These are phyloP conservation scores for Heliconius congener DNA, from an alignment of 1,140 invertebrate genomes.

Conservation along the genomic window DNA sequence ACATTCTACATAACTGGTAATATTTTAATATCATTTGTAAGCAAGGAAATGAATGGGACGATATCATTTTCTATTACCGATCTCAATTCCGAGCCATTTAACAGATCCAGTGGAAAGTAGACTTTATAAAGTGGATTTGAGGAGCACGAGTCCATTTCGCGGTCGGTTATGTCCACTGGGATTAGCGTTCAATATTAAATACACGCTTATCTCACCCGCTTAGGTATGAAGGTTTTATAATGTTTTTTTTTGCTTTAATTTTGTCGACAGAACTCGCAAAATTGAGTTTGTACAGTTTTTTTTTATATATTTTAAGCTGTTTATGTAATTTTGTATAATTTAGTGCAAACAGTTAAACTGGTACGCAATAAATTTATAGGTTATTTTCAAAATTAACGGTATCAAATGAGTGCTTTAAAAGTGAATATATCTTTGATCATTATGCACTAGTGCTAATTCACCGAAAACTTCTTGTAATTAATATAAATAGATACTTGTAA, in stretches of 20 bases:
- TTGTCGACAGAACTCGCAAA: not conserved
- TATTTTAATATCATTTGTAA: not conserved
- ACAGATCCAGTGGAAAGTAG: constrained; percentile 60
- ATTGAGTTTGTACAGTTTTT: not conserved
- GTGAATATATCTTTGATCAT: not conserved
- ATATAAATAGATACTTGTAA: no score
- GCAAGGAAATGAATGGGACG: constrained; percentile 58
- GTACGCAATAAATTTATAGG: not conserved
- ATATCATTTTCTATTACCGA: constrained; percentile 64
- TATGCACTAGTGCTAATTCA: not conserved
- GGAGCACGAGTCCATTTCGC: constrained; percentile 43
- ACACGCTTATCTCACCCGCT: constrained; percentile 16
- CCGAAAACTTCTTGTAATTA: no score
- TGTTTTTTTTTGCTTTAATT: constrained; percentile 10
- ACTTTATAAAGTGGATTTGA: constrained; percentile 48
- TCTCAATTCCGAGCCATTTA: constrained; percentile 66
- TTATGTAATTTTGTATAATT: not conserved
- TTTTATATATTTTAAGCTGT: not conserved
- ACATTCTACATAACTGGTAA: not conserved
- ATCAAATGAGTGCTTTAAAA: not conserved
- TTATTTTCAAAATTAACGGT: not conserved
- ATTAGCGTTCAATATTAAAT: constrained; percentile 51
- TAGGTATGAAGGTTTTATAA: not conserved
- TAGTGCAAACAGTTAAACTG: no score
- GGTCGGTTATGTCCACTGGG: constrained; percentile 47